These are phyloP conservation scores for Microtus ochrogaster DNA, from an alignment of 2,113 vertebrate species.

Conservation along the genomic window DNA sequence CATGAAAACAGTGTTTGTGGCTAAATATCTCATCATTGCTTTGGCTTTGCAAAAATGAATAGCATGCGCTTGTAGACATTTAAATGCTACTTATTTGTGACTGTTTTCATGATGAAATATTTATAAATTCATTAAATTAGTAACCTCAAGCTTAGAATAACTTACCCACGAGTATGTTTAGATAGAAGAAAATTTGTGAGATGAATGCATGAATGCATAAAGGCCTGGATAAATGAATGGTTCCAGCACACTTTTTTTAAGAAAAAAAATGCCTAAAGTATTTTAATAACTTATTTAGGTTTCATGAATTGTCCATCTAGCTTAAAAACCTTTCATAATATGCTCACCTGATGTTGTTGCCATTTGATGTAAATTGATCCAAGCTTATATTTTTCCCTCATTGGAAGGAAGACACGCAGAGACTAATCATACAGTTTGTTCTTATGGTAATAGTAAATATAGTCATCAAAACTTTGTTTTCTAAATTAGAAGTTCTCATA, in stretches of 20 bases:
- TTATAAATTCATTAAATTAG: slow-evolving; percentile 37
- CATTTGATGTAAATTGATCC: background rate
- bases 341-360: background rate
- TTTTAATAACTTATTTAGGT: background rate
- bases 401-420: background rate
- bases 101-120: slow-evolving; percentile 31
- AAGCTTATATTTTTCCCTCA: background rate
- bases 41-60: slow-evolving; percentile 48
- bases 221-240: background rate
- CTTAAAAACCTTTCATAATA: slow-evolving; percentile 9
- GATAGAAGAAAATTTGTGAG: slow-evolving; percentile 11
- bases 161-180: background rate
- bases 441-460: background rate
- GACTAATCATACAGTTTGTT: background rate
- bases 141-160: background rate
- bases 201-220: background rate
- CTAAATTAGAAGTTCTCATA: background rate
- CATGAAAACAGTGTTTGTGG: slow-evolving; percentile 54
- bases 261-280: background rate
- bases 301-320: background rate
- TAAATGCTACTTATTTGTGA: slow-evolving; percentile 52
- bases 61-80: slow-evolving; percentile 26
- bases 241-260: slow-evolving; percentile 12
- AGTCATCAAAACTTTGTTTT: slow-evolving; percentile 13
- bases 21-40: slow-evolving; percentile 33